These are phyloP conservation scores for Diloba caeruleocephala DNA, from an alignment of 2,888 invertebrate species.

Conservation along the genomic window DNA sequence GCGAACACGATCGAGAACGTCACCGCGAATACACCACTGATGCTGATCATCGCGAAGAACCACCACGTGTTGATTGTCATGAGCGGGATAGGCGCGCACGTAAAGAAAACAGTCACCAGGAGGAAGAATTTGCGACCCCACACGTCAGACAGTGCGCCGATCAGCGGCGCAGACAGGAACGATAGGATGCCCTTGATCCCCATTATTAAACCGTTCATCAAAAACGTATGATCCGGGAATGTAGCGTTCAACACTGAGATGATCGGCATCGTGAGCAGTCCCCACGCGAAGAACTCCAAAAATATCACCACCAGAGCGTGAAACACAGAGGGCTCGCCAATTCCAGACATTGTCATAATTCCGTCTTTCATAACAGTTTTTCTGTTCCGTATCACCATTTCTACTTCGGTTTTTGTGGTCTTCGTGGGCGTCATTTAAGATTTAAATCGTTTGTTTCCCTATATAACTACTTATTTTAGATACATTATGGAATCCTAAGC, in stretches of 20 bases:
- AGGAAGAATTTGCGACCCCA: conserved; percentile 99
- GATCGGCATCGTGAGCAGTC: conserved; percentile 98
- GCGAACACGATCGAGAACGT: conserved; percentile 99
- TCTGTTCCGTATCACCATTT: conserved; percentile 96
- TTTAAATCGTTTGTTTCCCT: conserved; percentile 74
- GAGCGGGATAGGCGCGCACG: conserved; percentile 99
- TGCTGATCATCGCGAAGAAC: conserved; percentile 99
- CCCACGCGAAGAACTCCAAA: conserved; percentile 99
- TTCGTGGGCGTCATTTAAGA: conserved; percentile 92
- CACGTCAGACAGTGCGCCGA: conserved; percentile 99
- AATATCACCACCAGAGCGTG: conserved; percentile 99
- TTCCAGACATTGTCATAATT: conserved; percentile 95
- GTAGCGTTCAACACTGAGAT: conserved; percentile 98
- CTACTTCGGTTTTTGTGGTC: conserved; percentile 95
- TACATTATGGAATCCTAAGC: conserved; percentile 82
- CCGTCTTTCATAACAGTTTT: conserved; percentile 96
- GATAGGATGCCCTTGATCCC: conserved; percentile 99
- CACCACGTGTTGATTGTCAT: conserved; percentile 99
- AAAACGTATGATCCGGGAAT: conserved; percentile 99
- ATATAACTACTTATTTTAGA: conserved; percentile 80
- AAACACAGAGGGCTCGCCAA: conserved; percentile 98
- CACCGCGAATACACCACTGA: conserved; percentile 99
- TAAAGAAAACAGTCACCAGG: conserved; percentile 99
- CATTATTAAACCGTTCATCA: conserved; percentile 99
- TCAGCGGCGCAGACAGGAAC: conserved; percentile 98